Evolutionary conservation across 2,888 invertebrate species (phyloP), one percentile per base, ranked within the genome.

Genomic region (Mesorhabditis spiculigera): DNA sequence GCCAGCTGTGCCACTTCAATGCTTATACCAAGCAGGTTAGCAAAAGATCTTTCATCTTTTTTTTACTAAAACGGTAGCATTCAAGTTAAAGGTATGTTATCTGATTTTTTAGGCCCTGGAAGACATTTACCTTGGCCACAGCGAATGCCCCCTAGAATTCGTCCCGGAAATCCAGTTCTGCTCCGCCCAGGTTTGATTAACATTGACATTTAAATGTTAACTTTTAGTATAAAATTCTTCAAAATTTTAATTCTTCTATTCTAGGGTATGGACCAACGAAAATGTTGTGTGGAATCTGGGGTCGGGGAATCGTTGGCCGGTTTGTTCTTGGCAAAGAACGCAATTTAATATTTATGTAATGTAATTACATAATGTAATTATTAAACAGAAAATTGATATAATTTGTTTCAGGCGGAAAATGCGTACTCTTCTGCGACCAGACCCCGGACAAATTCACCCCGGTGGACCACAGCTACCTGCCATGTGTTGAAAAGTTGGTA

Each of bases 111-210:
- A 28, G 28, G 28, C 80, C 79, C 73, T 83, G 4, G 79, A 83
- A 73, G 68, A 69, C 4, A 83, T 83, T 79, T 83, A 78, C 70
- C 77, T 84, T 66, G 78, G 82, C 44, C 79, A 73, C 43, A 81
- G 81, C 65, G 71, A 75, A 8, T 83, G 83, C 45, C 80, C 83
- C 5, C 66, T 84, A 6, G 83, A 81, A 58, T 83, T 80, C 43
- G 77, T 81, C 8, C 80, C 81, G 5, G 82, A 82, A 64, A 77
- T 83, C 68, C 82, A 83, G 61, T 79, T 78, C 65, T 78, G 78
- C 68, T 75, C 81, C 5, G 83, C 82, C 4, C 83, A 83, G 28
- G 28, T 28, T 28, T 28, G 28, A 28, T 28, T 3, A 28, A 28
- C 1, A 28, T 28, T 28, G 28, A 28, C 28, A 28, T 28, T 28